phyloP scores from a whole-genome alignment of 2,113 vertebrate genomes.

The Prolemur simus region DNA sequence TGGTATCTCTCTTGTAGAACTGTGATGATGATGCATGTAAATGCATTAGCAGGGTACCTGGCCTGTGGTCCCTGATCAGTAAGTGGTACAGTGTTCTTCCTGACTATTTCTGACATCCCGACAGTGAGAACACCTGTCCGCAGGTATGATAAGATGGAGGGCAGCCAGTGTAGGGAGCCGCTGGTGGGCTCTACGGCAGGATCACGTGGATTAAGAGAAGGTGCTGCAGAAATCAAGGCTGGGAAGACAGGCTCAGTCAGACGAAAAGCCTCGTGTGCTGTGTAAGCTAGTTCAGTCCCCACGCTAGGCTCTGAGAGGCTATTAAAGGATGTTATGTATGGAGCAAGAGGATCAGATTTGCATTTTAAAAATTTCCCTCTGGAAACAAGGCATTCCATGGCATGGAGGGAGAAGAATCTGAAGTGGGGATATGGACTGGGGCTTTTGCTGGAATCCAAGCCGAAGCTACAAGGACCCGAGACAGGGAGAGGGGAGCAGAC shows the following conservation, averaged over 20 bases:
- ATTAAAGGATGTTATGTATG: background rate
- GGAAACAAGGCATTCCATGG: background rate
- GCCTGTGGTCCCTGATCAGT: rapidly evolving
- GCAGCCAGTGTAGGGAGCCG: background rate
- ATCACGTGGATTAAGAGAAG: rapidly evolving
- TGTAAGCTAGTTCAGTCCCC: background rate
- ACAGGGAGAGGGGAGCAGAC: too few species aligned
- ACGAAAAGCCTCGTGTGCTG: background rate
- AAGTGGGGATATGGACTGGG: background rate
- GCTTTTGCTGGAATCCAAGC: background rate
- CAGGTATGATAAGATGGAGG: background rate
- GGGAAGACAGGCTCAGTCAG: too few species aligned
- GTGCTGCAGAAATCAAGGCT: background rate
- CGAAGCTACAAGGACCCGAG: background rate
- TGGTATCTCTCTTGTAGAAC: background rate
- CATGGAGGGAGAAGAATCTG: background rate
- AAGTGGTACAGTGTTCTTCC: background rate
- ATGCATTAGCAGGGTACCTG: background rate
- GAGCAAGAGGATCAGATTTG: background rate
- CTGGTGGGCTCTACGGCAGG: background rate
- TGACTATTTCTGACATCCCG: background rate
- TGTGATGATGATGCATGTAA: rapidly evolving
- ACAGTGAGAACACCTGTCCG: background rate
- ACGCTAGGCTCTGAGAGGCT: background rate
- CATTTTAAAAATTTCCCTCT: background rate